A percentile compares a stretch with the other conserved stretches of the same genome.
Conservation (phyloP, 2,797 vertebrate genomes). For the Poliocrania exsul region DNA sequence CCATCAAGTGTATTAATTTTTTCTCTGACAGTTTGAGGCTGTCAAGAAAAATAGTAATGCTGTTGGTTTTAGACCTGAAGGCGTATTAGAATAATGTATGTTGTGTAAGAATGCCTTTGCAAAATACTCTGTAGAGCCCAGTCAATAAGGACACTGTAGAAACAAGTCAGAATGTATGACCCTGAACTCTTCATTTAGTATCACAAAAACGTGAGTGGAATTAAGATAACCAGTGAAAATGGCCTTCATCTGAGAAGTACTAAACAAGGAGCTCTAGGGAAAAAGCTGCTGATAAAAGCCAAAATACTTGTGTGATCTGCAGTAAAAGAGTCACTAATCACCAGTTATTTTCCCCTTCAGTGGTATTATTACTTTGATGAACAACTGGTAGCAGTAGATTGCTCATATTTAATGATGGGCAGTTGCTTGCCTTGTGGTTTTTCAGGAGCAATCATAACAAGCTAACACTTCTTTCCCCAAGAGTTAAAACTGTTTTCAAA, state of each 20-base stretch:
- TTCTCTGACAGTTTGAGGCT: background rate
- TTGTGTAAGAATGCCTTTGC: background rate
- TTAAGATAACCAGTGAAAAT: background rate
- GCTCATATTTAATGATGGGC: background rate
- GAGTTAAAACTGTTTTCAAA: background rate
- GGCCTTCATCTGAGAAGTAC: background rate
- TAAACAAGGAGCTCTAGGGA: background rate
- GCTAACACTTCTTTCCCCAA: background rate
- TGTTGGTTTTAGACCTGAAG: background rate
- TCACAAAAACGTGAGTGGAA: background rate
- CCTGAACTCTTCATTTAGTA: background rate
- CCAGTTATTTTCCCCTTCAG: background rate
- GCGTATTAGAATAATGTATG: background rate
- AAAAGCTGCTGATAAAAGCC: background rate
- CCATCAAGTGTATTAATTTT: background rate
- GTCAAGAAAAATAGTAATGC: background rate
- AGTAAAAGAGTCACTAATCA: background rate
- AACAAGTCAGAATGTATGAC: background rate
- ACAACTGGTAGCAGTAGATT: background rate
- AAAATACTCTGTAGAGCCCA: background rate
- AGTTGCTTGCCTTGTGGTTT: background rate
- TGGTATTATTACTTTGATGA: background rate
- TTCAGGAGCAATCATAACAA: background rate
- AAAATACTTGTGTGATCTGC: background rate
- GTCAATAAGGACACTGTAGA: background rate